phyloP scores from a whole-genome alignment of 2,888 invertebrate species.

The Philereme vetulata region DNA sequence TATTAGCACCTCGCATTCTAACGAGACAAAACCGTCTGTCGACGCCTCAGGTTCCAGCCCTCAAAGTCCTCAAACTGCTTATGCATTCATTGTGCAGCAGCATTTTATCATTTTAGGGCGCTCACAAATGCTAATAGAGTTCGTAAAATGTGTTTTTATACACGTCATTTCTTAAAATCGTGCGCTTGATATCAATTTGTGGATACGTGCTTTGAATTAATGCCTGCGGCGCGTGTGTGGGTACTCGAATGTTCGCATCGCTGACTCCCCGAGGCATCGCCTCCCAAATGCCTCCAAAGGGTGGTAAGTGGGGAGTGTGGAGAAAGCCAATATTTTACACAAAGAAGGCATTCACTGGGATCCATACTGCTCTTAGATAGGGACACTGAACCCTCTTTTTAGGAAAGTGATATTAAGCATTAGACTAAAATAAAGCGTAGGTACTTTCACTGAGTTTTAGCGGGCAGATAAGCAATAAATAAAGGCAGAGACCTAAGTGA shows the following conservation, averaged over 20 bases:
- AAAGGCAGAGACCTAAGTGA: too few relatives aligned
- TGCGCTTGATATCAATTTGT: slow-evolving; percentile 70
- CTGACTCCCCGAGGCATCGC: slow-evolving; percentile 24
- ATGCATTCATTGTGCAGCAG: slow-evolving; percentile 51
- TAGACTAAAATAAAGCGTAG: slow-evolving; percentile 25
- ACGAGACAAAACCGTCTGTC: slow-evolving; percentile 40
- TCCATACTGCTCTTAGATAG: not conserved
- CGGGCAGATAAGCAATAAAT: too few relatives aligned
- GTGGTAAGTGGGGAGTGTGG: slow-evolving; percentile 12
- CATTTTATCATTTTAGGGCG: slow-evolving; percentile 60
- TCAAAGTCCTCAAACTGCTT: slow-evolving; percentile 41
- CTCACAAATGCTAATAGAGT: slow-evolving; percentile 56
- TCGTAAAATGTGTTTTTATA: slow-evolving; percentile 63
- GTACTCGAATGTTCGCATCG: slow-evolving; percentile 34
- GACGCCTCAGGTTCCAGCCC: slow-evolving; percentile 15
- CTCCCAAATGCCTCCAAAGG: slow-evolving; percentile 33
- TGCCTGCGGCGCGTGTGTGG: slow-evolving; percentile 48
- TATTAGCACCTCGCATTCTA: slow-evolving; percentile 40
- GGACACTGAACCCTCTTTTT: slow-evolving; percentile 17
- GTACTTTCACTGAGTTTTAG: slow-evolving; percentile 30
- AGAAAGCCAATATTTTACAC: slow-evolving; percentile 37
- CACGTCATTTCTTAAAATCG: slow-evolving; percentile 71
- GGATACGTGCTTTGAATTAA: slow-evolving; percentile 61
- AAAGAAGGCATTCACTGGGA: slow-evolving; percentile 20
- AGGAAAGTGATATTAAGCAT: slow-evolving; percentile 25